A percentile compares a stretch with the other conserved stretches of the same genome.
phyloP scores from a whole-genome alignment of 2,888 invertebrate genomes.

The Cordylochernes scorpioides region DNA sequence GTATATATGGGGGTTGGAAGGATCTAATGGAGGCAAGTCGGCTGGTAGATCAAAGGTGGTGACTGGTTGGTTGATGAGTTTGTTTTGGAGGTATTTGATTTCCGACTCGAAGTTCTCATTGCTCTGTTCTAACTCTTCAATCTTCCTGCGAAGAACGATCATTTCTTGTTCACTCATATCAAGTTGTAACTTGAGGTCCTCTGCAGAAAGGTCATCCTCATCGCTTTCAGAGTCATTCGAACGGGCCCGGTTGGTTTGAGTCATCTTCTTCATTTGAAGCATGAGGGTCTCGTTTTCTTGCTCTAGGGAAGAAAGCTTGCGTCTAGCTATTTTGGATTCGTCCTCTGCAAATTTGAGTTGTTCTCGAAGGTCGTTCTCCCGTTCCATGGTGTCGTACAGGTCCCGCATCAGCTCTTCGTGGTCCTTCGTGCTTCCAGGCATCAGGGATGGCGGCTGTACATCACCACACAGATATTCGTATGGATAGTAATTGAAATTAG shows the following conservation, averaged over 20 bases:
- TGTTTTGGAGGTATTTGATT: constrained; percentile 41
- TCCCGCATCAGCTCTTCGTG: constrained; percentile 43
- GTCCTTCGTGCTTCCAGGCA: too few species aligned
- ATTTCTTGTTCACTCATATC: constrained; percentile 69
- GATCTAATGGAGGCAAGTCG: constrained; percentile 6
- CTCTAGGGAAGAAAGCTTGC: constrained; percentile 69
- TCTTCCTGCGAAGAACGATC: constrained; percentile 48
- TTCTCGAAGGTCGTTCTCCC: constrained; percentile 75
- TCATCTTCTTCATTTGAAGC: constrained; percentile 86
- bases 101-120: constrained; percentile 41
- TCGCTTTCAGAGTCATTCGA: constrained; percentile 20
- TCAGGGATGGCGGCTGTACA: too few species aligned
- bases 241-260: constrained; percentile 31
- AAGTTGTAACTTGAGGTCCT: constrained; percentile 52
- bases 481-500: too few species aligned
- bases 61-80: constrained; percentile 26
- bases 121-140: constrained; percentile 54
- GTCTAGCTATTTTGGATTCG: constrained; percentile 55
- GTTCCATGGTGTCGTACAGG: constrained; percentile 64
- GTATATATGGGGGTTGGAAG: constrained; percentile 22
- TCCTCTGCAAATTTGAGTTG: constrained; percentile 76
- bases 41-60: constrained; percentile 11
- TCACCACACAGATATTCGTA: too few species aligned
- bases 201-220: constrained; percentile 36
- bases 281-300: constrained; percentile 88